Base-by-base conservation (phyloP, 2,888 invertebrate species). In the Hanleya hanleyi region DNA sequence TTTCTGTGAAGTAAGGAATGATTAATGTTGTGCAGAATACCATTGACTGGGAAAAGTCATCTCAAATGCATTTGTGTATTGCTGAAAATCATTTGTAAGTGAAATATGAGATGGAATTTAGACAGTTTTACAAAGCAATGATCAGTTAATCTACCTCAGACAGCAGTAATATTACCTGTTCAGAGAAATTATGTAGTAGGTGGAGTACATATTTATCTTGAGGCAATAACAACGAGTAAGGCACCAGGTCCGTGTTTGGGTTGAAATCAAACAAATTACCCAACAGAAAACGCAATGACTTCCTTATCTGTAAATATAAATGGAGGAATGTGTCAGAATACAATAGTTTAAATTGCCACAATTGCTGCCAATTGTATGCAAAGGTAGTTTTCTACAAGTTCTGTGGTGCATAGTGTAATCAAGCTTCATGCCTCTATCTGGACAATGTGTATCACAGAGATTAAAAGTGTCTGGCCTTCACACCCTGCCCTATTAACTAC, bases 271-370 rank as follows among this genome's bases (percentile, higher is more conserved):
- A 77, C 67, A 92, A 89, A 76, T 93, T 93, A 0, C 97, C 96
- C 49, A 98, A 91, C 0, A 98, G 92, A 90, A 96, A 99, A 78
- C 96, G 94, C 64, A 98, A 89, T 18, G 94, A 93, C 75, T 94
- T 94, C 41, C 99, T 93, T 26, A 98, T 92, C 90, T 91, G 81
- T 7, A 85, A 83, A 33, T 37, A 41, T n/a, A n/a, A n/a, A n/a
- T n/a, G n/a, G n/a, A n/a, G n/a, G n/a, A n/a, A n/a, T n/a, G n/a
- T n/a, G n/a, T n/a, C n/a, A n/a, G n/a, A n/a, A n/a, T n/a, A n/a
- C n/a, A n/a, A n/a, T n/a, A n/a, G n/a, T n/a, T n/a, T n/a, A n/a
- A n/a, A n/a, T n/a, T n/a, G n/a, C n/a, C n/a, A n/a, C n/a, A n/a
- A n/a, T n/a, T n/a, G n/a, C n/a, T n/a, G n/a, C n/a, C n/a, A n/a